phyloP scores from a whole-genome alignment of 2,113 vertebrate genomes.

The Cephalopterus ornatus region DNA sequence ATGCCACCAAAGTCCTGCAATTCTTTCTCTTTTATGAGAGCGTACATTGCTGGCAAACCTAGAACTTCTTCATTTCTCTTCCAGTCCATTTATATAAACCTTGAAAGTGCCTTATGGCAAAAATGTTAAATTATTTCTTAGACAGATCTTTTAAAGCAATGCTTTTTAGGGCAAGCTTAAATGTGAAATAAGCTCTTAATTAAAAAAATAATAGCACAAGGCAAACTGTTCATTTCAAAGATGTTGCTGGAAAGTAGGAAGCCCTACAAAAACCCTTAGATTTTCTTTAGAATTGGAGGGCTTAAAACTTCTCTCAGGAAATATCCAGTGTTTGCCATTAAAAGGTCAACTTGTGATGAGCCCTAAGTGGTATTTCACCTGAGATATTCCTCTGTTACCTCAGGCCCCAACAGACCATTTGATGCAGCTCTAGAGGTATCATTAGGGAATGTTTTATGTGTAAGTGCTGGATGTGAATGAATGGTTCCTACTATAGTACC shows the following conservation, averaged over 20 bases:
- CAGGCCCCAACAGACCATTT: background rate
- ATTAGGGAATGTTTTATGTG: background rate
- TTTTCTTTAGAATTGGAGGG: background rate
- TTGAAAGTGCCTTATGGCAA: slow-evolving; percentile 56
- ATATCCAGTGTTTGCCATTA: background rate
- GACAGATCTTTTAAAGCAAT: slow-evolving; percentile 6
- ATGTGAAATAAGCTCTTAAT: slow-evolving; percentile 21
- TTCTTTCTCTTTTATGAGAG: slow-evolving; percentile 14
- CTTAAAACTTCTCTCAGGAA: background rate
- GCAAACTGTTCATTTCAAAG: background rate
- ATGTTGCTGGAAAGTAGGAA: background rate
- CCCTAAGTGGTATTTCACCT: background rate
- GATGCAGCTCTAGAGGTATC: background rate
- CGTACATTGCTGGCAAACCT: slow-evolving; percentile 42
- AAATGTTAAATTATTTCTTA: slow-evolving; percentile 65
- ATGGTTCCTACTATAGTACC: background rate
- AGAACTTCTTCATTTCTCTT: slow-evolving; percentile 55
- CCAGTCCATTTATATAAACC: slow-evolving; percentile 52
- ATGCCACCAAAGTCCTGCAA: slow-evolving; percentile 5
- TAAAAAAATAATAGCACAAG: background rate
- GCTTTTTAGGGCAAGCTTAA: slow-evolving; percentile 19
- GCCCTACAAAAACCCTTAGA: background rate
- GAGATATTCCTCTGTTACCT: background rate
- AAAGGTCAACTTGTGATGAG: background rate
- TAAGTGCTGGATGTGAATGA: background rate